Evolutionary conservation across 2,888 invertebrate genomes (phyloP).

Genomic region (Drosophila gaucha): DNA sequence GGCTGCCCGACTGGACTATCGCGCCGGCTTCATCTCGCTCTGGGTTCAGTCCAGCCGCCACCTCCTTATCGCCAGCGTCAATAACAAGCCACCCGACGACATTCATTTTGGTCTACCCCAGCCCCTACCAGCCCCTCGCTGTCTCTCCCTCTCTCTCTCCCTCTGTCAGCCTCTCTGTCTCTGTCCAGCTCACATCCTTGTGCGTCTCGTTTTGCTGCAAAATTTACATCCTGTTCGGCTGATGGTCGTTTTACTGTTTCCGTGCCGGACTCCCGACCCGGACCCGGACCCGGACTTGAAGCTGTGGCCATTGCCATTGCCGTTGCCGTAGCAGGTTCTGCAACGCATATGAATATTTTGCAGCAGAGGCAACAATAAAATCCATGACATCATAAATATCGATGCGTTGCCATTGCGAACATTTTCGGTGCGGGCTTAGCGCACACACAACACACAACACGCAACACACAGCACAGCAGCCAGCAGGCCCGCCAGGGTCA

Average conservation of each 20-base stretch:
- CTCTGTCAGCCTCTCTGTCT: neutral
- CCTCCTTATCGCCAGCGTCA: conserved; percentile 78
- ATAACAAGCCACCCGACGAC: conserved; percentile 66
- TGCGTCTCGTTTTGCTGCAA: conserved; percentile 77
- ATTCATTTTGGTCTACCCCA: conserved; percentile 35
- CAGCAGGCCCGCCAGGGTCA: conserved; percentile 43
- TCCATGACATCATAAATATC: conserved; percentile 83
- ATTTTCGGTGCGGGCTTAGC: conserved; percentile 83
- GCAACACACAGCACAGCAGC: neutral
- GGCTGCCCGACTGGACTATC: conserved; percentile 44
- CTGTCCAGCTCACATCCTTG: conserved; percentile 39
- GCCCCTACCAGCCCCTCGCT: no score
- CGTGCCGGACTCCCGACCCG: conserved; percentile 48
- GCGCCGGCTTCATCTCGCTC: conserved; percentile 55
- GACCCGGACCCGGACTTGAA: conserved; percentile 4
- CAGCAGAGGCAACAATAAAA: conserved; percentile 83
- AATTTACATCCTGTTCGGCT: conserved; percentile 82
- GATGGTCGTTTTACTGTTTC: conserved; percentile 82
- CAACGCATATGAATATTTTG: conserved; percentile 80
- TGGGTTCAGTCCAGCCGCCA: conserved; percentile 16
- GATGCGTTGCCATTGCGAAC: conserved; percentile 79
- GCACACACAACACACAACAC: conserved; percentile 18
- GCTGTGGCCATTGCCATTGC: conserved; percentile 21
- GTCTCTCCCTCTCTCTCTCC: conserved; percentile 1
- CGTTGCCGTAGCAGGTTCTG: conserved; percentile 30